Percentiles rank a stretch among this genome's conserved stretches.
Conservation (phyloP, 2,797 vertebrate species). For the Brachymystax lenok region DNA sequence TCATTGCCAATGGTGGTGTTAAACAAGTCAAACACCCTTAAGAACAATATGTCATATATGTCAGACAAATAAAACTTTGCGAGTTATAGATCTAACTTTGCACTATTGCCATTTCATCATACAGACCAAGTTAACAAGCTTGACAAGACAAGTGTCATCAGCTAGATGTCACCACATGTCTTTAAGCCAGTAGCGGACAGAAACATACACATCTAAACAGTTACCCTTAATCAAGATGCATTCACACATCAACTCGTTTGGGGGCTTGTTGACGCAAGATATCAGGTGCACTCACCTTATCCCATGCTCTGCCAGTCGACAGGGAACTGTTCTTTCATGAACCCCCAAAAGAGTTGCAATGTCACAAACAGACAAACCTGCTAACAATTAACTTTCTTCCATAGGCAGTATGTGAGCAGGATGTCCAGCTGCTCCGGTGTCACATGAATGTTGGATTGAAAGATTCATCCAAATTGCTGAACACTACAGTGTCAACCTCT, state of each 20-base stretch:
- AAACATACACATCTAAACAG: too few relatives aligned
- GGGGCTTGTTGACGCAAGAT: background rate
- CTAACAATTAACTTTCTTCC: background rate
- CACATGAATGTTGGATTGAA: background rate
- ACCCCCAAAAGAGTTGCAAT: background rate
- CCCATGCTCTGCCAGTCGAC: background rate
- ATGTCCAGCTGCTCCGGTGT: background rate
- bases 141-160: background rate
- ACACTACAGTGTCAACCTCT: background rate
- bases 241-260: too few relatives aligned
- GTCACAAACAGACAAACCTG: background rate
- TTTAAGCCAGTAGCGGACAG: too few relatives aligned
- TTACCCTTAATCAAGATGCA: too few relatives aligned
- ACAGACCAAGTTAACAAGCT: background rate
- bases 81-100: background rate
- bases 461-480: background rate
- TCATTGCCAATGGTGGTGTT: background rate
- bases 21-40: conserved; percentile 2
- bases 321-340: background rate
- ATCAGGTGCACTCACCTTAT: background rate
- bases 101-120: background rate
- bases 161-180: background rate
- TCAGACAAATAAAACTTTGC: background rate
- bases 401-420: background rate
- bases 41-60: background rate